A percentile compares a stretch with the other conserved stretches of the same genome.
phyloP scores from a whole-genome alignment of 2,113 vertebrate species.

The Macquaria australasica region DNA sequence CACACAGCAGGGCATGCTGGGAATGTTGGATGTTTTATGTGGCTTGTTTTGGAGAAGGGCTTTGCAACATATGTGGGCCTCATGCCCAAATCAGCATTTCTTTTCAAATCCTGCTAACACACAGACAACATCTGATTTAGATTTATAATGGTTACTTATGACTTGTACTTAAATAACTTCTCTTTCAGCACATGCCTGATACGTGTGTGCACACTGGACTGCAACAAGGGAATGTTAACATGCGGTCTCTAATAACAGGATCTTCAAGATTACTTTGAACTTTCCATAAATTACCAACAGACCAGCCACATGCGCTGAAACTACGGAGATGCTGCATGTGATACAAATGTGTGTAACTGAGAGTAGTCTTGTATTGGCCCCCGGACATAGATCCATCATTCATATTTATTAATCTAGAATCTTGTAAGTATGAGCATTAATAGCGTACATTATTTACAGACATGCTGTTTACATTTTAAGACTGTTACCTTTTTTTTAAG shows the following conservation, averaged over 20 bases:
- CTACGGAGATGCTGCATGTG: conserved; percentile 20
- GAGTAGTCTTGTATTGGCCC: conserved; percentile 12
- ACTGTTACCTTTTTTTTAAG: conserved; percentile 52
- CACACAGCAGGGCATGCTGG: conserved; percentile 39
- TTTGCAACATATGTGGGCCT: conserved; percentile 61
- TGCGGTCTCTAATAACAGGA: conserved; percentile 39
- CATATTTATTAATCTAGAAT: conserved; percentile 64
- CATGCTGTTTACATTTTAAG: conserved; percentile 40
- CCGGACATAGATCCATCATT: conserved; percentile 26
- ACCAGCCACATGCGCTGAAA: conserved; percentile 42
- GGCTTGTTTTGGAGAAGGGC: conserved; percentile 42
- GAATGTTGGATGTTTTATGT: conserved; percentile 45
- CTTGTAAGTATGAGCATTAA: conserved; percentile 41
- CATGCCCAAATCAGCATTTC: conserved; percentile 20
- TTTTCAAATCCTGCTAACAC: conserved; percentile 21
- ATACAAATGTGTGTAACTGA: conserved; percentile 33
- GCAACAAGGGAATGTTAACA: conserved; percentile 16
- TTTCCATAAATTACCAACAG: conserved; percentile 38
- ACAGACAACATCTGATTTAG: conserved; percentile 55
- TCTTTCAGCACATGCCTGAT: conserved; percentile 29
- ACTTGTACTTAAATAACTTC: conserved; percentile 35
- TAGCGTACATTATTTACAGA: conserved; percentile 39
- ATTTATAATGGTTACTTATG: conserved; percentile 45
- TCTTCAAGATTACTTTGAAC: conserved; percentile 43
- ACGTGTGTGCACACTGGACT: conserved; percentile 17